Base-by-base conservation (phyloP, 1,140 invertebrate species). In the Pinna nobilis region DNA sequence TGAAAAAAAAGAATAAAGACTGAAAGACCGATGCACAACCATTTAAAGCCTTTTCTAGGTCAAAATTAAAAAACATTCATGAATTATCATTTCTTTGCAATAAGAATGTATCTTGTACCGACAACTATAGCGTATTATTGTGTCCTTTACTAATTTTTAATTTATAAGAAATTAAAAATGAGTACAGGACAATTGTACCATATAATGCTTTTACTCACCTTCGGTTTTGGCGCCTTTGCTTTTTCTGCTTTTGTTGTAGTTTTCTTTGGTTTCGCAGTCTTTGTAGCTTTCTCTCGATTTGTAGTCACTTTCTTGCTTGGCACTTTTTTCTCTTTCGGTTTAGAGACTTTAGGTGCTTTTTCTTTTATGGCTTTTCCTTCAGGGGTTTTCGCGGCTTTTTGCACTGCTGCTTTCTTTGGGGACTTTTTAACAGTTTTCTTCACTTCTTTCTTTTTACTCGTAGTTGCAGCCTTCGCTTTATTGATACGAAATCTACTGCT, bases 401-500 rank as follows among this genome's bases (percentile, higher is more conserved):
- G 37, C 20, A 28, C 33, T 53, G 65, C 39, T n/a, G 20, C 47
- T 32, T 41, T 51, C 23, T n/a, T 67, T 33, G 30, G 39, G 13
- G 41, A 44, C 35, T 53, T 63, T 25, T 63, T 37, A 13, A 28
- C 41, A 11, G 32, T 13, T 33, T 63, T 47, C 0, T 28, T 47
- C 3, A 28, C 20, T 28, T 57, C 39, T 20, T 35, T 47, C 28
- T 47, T 59, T 4, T 51, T 64, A 32, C 57, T 61, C 25, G 69
- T 50, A 11, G 51, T 25, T 25, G 51, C 63, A 0, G 28, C 32
- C 49, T 74, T 74, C 9, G 41, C 33, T 44, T 68, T 74, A n/a
- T 67, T 49, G 6, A 74, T 33, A 23, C 39, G 69, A 37, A 57
- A 74, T 53, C 72, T 53, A 20, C 72, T 74, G 23, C 41, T 33